A percentile compares a stretch with the other conserved stretches of the same genome.
Evolutionary conservation across 2,888 invertebrate species (phyloP).

Genomic region (Andrena camellia): DNA sequence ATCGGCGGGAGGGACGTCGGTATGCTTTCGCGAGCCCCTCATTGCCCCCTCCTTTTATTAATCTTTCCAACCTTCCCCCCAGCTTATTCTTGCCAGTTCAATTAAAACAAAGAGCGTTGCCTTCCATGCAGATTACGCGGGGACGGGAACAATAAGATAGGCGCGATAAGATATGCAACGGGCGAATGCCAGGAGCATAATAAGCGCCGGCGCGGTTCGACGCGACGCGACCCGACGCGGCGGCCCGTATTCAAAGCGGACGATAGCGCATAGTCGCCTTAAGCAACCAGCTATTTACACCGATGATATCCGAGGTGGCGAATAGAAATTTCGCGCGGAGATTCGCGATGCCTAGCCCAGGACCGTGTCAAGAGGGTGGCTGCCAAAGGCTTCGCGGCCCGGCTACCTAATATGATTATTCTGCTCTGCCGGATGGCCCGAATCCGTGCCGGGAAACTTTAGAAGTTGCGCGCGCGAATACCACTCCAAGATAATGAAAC

Average conservation of each 20-base stretch:
- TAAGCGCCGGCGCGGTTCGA: conserved; percentile 11
- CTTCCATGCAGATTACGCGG: conserved; percentile 22
- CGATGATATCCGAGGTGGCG: conserved; percentile 65
- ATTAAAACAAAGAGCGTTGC: conserved; percentile 29
- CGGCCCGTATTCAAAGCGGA: conserved; percentile 43
- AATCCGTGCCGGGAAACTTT: conserved; percentile 78
- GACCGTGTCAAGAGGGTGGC: conserved; percentile 68
- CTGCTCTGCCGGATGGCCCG: conserved; percentile 76
- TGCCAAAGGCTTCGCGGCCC: conserved; percentile 73
- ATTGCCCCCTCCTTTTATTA: not conserved
- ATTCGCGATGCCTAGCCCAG: conserved; percentile 56
- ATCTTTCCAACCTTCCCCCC: not conserved
- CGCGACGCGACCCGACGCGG: conserved; percentile 9
- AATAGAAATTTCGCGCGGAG: conserved; percentile 64
- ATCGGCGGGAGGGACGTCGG: not conserved
- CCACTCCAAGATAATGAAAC: conserved; percentile 82
- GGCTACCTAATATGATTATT: conserved; percentile 73
- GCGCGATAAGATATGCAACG: conserved; percentile 40
- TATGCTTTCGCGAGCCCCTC: not conserved
- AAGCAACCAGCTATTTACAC: conserved; percentile 62
- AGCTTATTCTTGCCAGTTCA: not conserved
- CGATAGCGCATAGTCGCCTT: conserved; percentile 15
- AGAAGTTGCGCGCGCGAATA: conserved; percentile 77
- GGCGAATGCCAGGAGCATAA: conserved; percentile 38
- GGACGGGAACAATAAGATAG: conserved; percentile 40